A percentile compares a stretch with the other conserved stretches of the same genome.
Evolutionary conservation across 1,140 invertebrate genomes (phyloP).

Genomic region (Thaumatotibia leucotreta): DNA sequence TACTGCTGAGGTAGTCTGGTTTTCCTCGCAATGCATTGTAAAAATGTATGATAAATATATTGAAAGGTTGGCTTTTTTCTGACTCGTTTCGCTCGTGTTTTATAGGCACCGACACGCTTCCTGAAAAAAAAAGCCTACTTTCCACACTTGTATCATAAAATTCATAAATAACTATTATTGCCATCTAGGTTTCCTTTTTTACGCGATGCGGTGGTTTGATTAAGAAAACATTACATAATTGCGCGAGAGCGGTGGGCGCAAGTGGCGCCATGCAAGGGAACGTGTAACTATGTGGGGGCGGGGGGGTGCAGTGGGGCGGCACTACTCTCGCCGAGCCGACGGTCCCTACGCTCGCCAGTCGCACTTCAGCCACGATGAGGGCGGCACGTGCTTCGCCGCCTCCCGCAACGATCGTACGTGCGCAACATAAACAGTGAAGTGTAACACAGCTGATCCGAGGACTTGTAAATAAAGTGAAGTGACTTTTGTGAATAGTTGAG

Average conservation of each 20-base stretch:
- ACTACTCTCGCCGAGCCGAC: slow-evolving; percentile 59
- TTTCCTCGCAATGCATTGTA: no score
- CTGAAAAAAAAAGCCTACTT: no score
- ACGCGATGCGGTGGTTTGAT: slow-evolving; percentile 55
- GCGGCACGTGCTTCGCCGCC: slow-evolving; percentile 52
- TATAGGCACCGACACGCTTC: no score
- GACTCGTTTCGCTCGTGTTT: no score
- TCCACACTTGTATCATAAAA: no score
- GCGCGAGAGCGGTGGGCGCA: slow-evolving; percentile 61
- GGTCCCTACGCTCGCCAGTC: slow-evolving; percentile 53
- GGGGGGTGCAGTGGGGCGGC: slow-evolving; percentile 51
- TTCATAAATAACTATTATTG: slow-evolving; percentile 21
- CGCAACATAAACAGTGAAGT: slow-evolving; percentile 66
- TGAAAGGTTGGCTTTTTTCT: no score
- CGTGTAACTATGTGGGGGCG: slow-evolving; percentile 67
- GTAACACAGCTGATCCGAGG: slow-evolving; percentile 29
- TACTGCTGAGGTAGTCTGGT: no score
- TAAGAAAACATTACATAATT: slow-evolving; percentile 75
- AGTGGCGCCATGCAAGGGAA: slow-evolving; percentile 66
- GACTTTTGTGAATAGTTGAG: slow-evolving; percentile 27
- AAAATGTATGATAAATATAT: no score
- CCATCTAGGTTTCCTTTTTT: slow-evolving; percentile 40
- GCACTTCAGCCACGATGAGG: slow-evolving; percentile 56
- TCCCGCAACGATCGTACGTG: slow-evolving; percentile 43
- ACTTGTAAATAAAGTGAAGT: slow-evolving; percentile 19